Conservation (phyloP, 2,113 vertebrate genomes). For the Bujurquina vittata region DNA sequence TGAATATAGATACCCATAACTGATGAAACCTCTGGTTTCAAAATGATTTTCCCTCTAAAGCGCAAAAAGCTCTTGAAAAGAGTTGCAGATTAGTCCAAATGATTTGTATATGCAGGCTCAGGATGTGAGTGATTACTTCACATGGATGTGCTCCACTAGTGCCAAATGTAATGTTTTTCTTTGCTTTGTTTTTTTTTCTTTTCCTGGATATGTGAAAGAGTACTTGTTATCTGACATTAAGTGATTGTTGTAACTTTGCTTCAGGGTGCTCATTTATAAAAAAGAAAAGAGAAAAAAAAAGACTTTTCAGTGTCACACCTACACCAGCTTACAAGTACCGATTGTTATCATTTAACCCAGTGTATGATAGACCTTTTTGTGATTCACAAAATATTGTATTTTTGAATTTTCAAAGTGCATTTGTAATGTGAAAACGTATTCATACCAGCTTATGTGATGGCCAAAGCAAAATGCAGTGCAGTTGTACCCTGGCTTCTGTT, state of each 20-base stretch:
- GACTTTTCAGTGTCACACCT: conserved; percentile 30
- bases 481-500: conserved; percentile 11
- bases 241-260: conserved; percentile 33
- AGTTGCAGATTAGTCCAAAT: conserved; percentile 23
- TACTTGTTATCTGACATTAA: conserved; percentile 10
- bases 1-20: conserved; percentile 19
- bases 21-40: neutral
- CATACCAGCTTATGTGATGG: conserved; percentile 46
- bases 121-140: conserved; percentile 36
- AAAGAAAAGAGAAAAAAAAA: neutral
- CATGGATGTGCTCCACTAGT: conserved; percentile 51
- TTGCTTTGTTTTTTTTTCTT: conserved; percentile 17
- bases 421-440: conserved; percentile 31
- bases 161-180: conserved; percentile 59
- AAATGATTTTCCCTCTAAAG: conserved; percentile 6
- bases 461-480: conserved; percentile 51
- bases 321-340: conserved; percentile 58
- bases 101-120: conserved; percentile 53
- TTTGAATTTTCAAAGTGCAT: conserved; percentile 36
- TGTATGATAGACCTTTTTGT: conserved; percentile 15
- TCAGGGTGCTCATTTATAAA: conserved; percentile 26
- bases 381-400: conserved; percentile 51
- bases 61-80: conserved; percentile 15
- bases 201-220: conserved; percentile 31
- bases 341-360: conserved; percentile 28